Evolutionary conservation across 2,797 vertebrate species (phyloP).

Genomic region (Capromys pilorides): DNA sequence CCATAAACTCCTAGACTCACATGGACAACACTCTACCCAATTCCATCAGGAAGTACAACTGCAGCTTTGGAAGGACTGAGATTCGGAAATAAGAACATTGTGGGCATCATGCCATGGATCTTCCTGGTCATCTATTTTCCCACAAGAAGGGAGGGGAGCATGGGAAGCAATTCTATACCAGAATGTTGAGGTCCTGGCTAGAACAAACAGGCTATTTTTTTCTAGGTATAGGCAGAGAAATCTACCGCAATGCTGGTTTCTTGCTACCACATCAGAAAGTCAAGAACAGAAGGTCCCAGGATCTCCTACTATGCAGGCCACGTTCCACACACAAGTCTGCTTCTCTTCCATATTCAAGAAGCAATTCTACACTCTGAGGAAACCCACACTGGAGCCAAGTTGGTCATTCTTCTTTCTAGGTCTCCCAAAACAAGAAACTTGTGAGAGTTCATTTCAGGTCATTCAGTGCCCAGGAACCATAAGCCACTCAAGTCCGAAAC

Average conservation of each 20-base stretch:
- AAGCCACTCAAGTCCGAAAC: background rate
- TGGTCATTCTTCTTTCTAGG: background rate
- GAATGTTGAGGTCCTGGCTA: too few species aligned
- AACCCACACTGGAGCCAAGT: background rate
- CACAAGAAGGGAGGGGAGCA: too few species aligned
- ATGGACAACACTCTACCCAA: accelerated
- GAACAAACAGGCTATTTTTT: too few species aligned
- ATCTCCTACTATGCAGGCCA: too few species aligned
- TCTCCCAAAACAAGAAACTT: background rate
- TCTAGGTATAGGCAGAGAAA: too few species aligned
- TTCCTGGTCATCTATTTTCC: background rate
- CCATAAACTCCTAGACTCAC: too few species aligned
- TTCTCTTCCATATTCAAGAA: too few species aligned
- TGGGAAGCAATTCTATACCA: too few species aligned
- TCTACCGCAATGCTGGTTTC: too few species aligned
- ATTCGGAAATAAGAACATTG: accelerated
- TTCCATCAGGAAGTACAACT: background rate
- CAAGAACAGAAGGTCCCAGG: too few species aligned
- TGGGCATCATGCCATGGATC: accelerated
- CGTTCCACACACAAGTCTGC: too few species aligned
- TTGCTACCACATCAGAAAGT: too few species aligned
- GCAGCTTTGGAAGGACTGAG: accelerated
- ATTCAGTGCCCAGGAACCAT: background rate
- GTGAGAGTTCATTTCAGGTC: background rate
- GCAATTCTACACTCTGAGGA: background rate